Conservation (phyloP, 2,113 vertebrate species). For the Gymnarchus niloticus region DNA sequence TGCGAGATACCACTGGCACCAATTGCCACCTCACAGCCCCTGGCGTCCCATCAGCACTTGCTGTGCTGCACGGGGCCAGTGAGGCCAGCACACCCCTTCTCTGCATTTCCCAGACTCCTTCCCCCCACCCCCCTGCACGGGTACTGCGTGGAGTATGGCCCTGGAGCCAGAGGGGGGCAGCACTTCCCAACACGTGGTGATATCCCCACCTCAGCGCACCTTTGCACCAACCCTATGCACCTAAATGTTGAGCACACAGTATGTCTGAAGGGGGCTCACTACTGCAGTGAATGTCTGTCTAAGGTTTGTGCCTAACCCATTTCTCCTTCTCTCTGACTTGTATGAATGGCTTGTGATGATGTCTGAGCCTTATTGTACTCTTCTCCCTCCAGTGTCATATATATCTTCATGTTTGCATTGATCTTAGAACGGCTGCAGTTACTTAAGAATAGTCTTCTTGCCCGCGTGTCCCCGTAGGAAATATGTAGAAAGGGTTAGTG, state of each 20-base stretch:
- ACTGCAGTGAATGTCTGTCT: conserved; percentile 81
- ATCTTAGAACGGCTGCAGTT: background rate
- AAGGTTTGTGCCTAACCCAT: conserved; percentile 81
- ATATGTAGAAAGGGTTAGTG: no score
- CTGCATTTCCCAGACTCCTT: conserved; percentile 38
- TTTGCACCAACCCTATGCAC: conserved; percentile 83
- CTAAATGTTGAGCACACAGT: conserved; percentile 74
- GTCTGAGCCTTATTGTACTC: background rate
- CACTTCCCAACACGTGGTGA: conserved; percentile 63
- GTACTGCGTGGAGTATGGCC: conserved; percentile 71
- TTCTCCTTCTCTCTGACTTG: conserved; percentile 3
- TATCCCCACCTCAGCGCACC: conserved; percentile 66
- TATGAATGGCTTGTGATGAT: background rate
- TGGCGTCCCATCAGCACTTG: conserved; percentile 59
- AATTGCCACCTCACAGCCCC: conserved; percentile 58
- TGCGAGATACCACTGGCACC: conserved; percentile 44
- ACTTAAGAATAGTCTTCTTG: no score
- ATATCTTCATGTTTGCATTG: background rate
- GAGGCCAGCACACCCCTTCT: conserved; percentile 61
- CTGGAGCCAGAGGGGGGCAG: conserved; percentile 68
- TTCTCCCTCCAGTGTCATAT: background rate
- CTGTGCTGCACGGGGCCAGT: conserved; percentile 77
- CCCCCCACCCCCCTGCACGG: conserved; percentile 43
- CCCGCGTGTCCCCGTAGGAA: no score
- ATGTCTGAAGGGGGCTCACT: conserved; percentile 82